phyloP scores from a whole-genome alignment of 2,113 vertebrate genomes.

The Capreolus pygargus region DNA sequence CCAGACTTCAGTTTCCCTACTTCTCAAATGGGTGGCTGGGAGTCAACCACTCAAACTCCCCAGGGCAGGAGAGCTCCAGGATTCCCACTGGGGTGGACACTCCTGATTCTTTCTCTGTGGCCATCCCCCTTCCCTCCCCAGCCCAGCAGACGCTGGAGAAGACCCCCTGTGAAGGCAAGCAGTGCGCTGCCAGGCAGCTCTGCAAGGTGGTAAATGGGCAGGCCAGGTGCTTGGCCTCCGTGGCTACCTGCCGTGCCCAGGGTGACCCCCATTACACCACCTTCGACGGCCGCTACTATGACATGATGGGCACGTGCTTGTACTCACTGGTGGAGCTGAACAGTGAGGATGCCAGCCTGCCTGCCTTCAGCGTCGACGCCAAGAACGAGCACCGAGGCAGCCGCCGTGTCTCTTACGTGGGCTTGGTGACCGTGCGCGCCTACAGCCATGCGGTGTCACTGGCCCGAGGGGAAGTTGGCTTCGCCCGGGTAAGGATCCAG shows the following conservation, averaged over 20 bases:
- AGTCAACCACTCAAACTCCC: neutral
- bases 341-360: neutral
- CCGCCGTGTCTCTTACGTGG: conserved; percentile 81
- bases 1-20: neutral
- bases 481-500: conserved; percentile 78
- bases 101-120: neutral
- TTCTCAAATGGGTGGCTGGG: neutral
- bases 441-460: conserved; percentile 70
- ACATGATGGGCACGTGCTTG: conserved; percentile 91
- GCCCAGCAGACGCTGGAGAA: neutral
- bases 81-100: neutral
- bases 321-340: conserved; percentile 80
- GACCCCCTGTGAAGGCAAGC: conserved; percentile 9
- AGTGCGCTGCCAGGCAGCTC: conserved; percentile 70
- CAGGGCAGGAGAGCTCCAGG: neutral
- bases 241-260: conserved; percentile 84
- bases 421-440: conserved; percentile 79
- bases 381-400: conserved; percentile 82
- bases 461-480: conserved; percentile 76
- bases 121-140: neutral
- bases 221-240: conserved; percentile 76
- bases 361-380: conserved; percentile 67
- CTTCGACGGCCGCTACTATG: conserved; percentile 85
- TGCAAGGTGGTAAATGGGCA: conserved; percentile 80
- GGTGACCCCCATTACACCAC: conserved; percentile 91